Evolutionary conservation across 2,888 invertebrate species (phyloP).

Genomic region (Ceratothoa steindachneri): DNA sequence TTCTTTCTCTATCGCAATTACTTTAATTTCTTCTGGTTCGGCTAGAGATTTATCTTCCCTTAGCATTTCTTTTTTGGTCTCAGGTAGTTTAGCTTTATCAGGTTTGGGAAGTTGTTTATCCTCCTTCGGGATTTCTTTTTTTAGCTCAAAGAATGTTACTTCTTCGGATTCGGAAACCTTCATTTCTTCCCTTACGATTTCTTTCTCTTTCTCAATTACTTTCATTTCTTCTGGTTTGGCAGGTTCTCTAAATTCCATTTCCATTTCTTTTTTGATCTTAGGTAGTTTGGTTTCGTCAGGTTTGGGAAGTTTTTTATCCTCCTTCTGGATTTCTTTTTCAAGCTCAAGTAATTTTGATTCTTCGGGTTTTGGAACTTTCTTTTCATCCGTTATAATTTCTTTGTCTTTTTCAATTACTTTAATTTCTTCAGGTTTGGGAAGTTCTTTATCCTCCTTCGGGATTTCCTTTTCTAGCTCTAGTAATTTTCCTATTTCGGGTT

Average conservation of each 20-base stretch:
- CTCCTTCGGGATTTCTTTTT: conserved; percentile 15
- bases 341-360: too few relatives aligned
- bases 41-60: not conserved
- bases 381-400: too few relatives aligned
- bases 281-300: conserved; percentile 22
- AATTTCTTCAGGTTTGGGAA: too few relatives aligned
- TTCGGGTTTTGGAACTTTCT: too few relatives aligned
- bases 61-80: not conserved
- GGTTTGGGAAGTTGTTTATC: conserved; percentile 7
- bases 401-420: too few relatives aligned
- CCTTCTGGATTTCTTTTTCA: too few relatives aligned
- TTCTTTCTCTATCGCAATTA: not conserved
- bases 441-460: too few relatives aligned
- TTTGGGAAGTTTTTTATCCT: not conserved
- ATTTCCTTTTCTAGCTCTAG: too few relatives aligned
- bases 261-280: too few relatives aligned
- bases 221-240: not conserved
- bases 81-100: conserved; percentile 17
- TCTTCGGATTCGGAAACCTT: not conserved
- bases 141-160: not conserved
- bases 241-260: not conserved
- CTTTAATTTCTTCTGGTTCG: not conserved
- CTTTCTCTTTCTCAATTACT: not conserved
- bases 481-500: too few relatives aligned
- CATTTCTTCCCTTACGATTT: not conserved